Base-by-base conservation (phyloP, 2,888 invertebrate species). In the Agelastica alni region DNA sequence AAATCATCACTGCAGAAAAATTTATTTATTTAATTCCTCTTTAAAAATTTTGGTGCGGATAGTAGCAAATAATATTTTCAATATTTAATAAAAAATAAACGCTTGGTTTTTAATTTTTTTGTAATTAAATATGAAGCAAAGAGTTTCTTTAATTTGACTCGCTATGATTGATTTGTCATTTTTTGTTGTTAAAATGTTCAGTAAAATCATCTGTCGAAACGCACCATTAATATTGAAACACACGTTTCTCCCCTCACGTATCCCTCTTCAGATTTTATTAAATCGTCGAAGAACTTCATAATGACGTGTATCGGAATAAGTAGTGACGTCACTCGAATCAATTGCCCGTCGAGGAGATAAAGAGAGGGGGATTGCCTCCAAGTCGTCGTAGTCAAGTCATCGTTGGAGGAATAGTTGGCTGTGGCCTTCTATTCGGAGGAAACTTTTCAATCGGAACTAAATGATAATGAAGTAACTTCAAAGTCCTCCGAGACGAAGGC, bases 231-330 rank as follows among this genome's bases (percentile, higher is more conserved):
- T 70, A 61, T 63, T 67, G 67, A 70, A 70, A 71, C 70, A 69
- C 70, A 69, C 66, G 60, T 66, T 68, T 61, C 61, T 62, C 70
- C 13, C 10, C 12, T n/a, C 36, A 10, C 12, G 13, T 20, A n/a
- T 17, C 2, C 13, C 16, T 7, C 16, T 34, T 34, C 44, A 12
- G 20, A 6, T 26, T 26, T 26, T 9, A 6, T 26, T 9, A 26
- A 7, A 7, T 26, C 6, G 7, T 26, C 20, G 12, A 39, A 36
- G 66, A 64, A 60, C 53, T 73, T 65, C 70, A 71, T 77, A 77
- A 77, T 79, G 79, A 79, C 78, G 78, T 75, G 75, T 76, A 80
- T 80, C 77, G 72, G 75, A 74, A 80, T 81, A 81, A 80, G 78
- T 71, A 72, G 74, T 69, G 69, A 76, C 73, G 75, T 74, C 78